Percentiles rank a stretch among this genome's conserved stretches.
These are phyloP conservation scores for Pseudomyrmex dendroicus DNA, from an alignment of 1,140 invertebrate genomes.

Conservation along the genomic window DNA sequence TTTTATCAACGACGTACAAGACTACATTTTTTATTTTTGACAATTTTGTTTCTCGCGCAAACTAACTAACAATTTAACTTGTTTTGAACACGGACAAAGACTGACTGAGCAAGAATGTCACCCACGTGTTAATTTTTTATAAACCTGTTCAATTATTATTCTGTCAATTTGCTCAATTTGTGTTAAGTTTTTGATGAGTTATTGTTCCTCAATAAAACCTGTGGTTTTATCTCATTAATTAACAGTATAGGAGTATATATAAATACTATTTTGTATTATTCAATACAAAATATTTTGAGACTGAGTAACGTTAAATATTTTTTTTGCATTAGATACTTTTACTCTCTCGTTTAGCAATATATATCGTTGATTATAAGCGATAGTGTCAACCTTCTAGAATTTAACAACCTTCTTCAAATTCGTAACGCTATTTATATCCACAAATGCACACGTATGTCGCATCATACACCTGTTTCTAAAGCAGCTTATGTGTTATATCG, in stretches of 20 bases:
- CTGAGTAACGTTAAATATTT: too few relatives aligned
- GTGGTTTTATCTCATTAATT: background rate
- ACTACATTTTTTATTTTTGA: background rate
- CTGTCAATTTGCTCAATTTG: background rate
- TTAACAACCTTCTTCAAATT: slow-evolving; percentile 4
- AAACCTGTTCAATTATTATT: background rate
- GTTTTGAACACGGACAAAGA: too few relatives aligned
- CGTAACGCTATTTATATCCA: background rate
- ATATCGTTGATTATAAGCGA: too few relatives aligned
- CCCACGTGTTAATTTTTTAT: slow-evolving; percentile 17
- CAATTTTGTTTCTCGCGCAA: background rate
- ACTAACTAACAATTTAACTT: too few relatives aligned
- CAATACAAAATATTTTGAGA: too few relatives aligned
- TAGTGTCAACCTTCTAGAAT: too few relatives aligned
- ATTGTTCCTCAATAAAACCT: background rate
- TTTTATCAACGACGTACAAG: background rate
- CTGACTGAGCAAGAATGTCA: background rate
- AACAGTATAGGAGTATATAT: too few relatives aligned
- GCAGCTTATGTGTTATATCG: background rate
- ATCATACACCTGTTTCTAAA: background rate
- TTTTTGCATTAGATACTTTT: too few relatives aligned
- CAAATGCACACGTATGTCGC: background rate
- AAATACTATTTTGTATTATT: too few relatives aligned
- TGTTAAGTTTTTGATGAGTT: slow-evolving; percentile 7
- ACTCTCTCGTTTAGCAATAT: too few relatives aligned